Evolutionary conservation across 2,888 invertebrate species (phyloP), one percentile per base, ranked within the genome.

Genomic region (Macaria liturata): DNA sequence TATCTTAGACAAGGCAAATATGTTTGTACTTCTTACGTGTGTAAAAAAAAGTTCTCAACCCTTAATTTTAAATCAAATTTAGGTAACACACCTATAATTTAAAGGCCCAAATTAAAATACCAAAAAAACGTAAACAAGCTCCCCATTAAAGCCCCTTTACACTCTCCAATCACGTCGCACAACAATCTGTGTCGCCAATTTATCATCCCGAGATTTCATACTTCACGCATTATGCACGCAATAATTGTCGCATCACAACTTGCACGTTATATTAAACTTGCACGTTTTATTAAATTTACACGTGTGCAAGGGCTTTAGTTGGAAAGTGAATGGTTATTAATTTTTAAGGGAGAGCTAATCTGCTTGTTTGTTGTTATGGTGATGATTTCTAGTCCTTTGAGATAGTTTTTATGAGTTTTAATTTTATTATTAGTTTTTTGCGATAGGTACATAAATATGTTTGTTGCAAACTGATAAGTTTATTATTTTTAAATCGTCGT

Each of bases 171-270:
- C 49, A 54, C 37, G 46, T 49, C 44, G 34, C n/a, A 5, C 40
- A n/a, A 46, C 30, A 34, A 32, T 39, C 30, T 47, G 46, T 76
- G 79, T 80, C 78, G 72, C 77, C 83, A 79, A 81, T 83, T 83
- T 82, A 77, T 81, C 69, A 69, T 68, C 82, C 83, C 81, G 66
- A 74, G 76, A 71, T 66, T 86, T 84, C 86, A 89, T 89, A 88
- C 87, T 83, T 89, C 84, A 84, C 87, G 82, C 83, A 75, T 76
- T 78, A 74, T 85, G 85, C 75, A 64, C 87, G 75, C 77, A 70
- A 75, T 89, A 89, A 91, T 88, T 89, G 88, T 88, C 74, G 75
- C 70, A 68, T 20, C 2, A 20, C 20, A 20, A 20, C 20, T 20
- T 20, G 20, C 20, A 20, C 20, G 31, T 56, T 31, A 81, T 88